A percentile compares a stretch with the other conserved stretches of the same genome.
Evolutionary conservation across 2,888 invertebrate genomes (phyloP).

Genomic region (Masnerella sp.): DNA sequence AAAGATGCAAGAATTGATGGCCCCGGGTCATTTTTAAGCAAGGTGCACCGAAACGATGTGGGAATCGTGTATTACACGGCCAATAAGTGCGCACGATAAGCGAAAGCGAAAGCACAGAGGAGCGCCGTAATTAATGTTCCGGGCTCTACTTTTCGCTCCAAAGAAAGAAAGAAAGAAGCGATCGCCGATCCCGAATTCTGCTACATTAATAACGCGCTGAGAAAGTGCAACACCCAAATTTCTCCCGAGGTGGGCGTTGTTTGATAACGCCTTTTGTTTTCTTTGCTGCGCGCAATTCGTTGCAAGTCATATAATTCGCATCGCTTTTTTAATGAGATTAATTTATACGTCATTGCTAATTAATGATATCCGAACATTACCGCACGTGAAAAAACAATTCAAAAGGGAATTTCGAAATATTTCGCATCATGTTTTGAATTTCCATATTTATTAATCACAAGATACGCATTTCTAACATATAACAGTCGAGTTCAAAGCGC

Average conservation of each 20-base stretch:
- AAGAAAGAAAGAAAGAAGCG: conserved; percentile 21
- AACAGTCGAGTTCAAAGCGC: too few species aligned
- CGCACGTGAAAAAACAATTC: too few species aligned
- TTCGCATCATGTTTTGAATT: too few species aligned
- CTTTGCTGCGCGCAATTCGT: too few species aligned
- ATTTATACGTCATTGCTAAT: too few species aligned
- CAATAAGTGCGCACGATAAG: conserved; percentile 37
- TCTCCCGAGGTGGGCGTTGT: conserved; percentile 15
- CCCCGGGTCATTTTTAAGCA: conserved; percentile 60
- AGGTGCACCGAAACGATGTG: conserved; percentile 59
- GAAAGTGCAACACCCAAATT: conserved; percentile 28
- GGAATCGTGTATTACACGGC: conserved; percentile 60
- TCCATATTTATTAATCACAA: too few species aligned
- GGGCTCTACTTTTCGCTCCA: conserved; percentile 27
- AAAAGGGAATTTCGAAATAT: too few species aligned
- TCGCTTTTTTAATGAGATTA: too few species aligned
- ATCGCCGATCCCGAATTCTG: conserved; percentile 21
- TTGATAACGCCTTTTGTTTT: too few species aligned
- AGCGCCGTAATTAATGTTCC: conserved; percentile 42
- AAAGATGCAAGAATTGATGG: conserved; percentile 64
- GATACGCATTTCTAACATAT: too few species aligned
- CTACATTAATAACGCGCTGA: conserved; percentile 30
- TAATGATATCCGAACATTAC: too few species aligned
- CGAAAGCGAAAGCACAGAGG: conserved; percentile 52
- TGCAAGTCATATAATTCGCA: too few species aligned